Base-by-base conservation (phyloP, 2,797 vertebrate species). In the Pseudocheirus occidentalis region DNA sequence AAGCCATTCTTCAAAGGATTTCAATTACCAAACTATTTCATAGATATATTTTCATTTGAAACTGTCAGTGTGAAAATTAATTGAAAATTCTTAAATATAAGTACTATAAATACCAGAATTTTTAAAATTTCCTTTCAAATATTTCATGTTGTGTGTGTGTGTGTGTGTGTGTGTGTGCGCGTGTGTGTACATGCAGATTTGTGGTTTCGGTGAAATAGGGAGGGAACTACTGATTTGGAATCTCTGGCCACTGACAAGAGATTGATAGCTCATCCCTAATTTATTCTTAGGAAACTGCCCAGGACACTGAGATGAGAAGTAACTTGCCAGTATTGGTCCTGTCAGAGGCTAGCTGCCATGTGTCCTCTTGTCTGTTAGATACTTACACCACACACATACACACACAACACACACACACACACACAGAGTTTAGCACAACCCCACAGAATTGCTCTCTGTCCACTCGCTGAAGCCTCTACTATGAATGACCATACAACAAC, bases 1-100 rank as follows among this genome's bases (percentile, higher is more conserved):
- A 97, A 95, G 18, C n/a, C 94, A 95, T 50, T 97, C 90, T 87
- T 91, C 56, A 93, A 31, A 95, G 18, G 95, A 56, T 46, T 16
- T 55, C 73, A 87, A 27, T 87, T 87, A 46, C 24, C 40, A 81
- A 46, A 46, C 73, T 31, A 9, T 92, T 91, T 52, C 92, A 90
- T 1, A 53, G 28, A 31, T 57, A 92, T 14, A 1, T 57, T 87
- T 50, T 91, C 21, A 92, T 91, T 0, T 95, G 62, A 97, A 94
- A 53, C 94, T 54, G 46, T 95, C 94, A 95, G 95, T 10, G 57
- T 18, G 50, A 59, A 91, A 2, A 14, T 21, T 21, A 56, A 11
- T 96, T 96, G 28, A 54, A 57, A 27, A 90, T 53, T 91, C 28
- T 73, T 81, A 96, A 21, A 92, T 29, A 59, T 92, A 95, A 18